phyloP scores from a whole-genome alignment of 1,140 invertebrate species.

The Batillaria attramentaria region DNA sequence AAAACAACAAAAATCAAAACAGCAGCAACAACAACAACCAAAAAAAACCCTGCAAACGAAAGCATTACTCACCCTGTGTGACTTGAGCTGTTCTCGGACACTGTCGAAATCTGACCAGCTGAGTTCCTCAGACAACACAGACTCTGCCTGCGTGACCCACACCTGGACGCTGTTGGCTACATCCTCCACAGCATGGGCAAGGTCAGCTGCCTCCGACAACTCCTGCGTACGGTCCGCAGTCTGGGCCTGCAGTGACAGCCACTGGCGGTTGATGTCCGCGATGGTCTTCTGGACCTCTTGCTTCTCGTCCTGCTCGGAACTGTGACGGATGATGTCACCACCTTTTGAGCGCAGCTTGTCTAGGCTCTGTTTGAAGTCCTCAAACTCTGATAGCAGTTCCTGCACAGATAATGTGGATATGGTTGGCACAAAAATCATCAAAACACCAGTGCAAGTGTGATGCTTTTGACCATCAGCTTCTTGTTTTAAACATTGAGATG shows the following conservation, averaged over 20 bases:
- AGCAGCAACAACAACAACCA: too few species aligned
- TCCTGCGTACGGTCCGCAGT: conserved; percentile 80
- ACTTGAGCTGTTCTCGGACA: conserved; percentile 84
- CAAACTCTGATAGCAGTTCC: conserved; percentile 54
- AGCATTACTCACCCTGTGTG: conserved; percentile 84
- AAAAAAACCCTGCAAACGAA: too few species aligned
- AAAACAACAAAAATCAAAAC: too few species aligned
- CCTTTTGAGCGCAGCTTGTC: conserved; percentile 56
- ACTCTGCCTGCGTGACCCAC: conserved; percentile 87
- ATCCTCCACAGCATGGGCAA: conserved; percentile 88
- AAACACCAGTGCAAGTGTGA: background rate
- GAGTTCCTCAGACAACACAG: conserved; percentile 84
- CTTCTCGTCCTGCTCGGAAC: conserved; percentile 55
- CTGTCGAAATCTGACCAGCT: conserved; percentile 84
- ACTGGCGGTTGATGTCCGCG: conserved; percentile 76
- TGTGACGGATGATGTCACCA: conserved; percentile 57
- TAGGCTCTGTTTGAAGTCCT: conserved; percentile 56
- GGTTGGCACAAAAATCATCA: background rate
- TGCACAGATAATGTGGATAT: conserved; percentile 5
- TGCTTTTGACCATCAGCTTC: background rate
- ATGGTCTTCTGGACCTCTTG: conserved; percentile 53
- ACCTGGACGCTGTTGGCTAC: conserved; percentile 84
- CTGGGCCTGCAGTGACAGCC: conserved; percentile 81
- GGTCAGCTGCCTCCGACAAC: conserved; percentile 88
- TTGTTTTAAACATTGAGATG: too few species aligned